Evolutionary conservation across 2,797 vertebrate genomes (phyloP).

Genomic region (Artibeus lituratus): DNA sequence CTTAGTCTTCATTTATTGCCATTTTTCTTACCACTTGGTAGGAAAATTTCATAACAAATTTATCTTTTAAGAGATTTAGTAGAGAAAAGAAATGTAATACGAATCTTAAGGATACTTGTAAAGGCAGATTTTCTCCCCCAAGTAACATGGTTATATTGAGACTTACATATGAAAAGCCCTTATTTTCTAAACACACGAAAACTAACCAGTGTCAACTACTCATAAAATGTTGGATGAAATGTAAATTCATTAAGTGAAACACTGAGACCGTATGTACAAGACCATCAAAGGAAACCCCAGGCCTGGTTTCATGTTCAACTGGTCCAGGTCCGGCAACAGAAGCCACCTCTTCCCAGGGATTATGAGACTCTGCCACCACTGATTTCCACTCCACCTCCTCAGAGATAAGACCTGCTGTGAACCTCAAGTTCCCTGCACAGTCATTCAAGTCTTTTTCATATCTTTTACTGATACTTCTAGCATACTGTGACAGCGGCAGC

Average conservation of each 20-base stretch:
- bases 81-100: not conserved
- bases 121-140: not conserved
- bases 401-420: slow-evolving; percentile 56
- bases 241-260: slow-evolving; percentile 22
- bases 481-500: slow-evolving; percentile 54
- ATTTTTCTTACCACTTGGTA: not conserved
- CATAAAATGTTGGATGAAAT: not conserved
- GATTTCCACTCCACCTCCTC: slow-evolving; percentile 27
- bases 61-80: not conserved
- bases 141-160: not conserved
- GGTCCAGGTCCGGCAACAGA: not conserved
- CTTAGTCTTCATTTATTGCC: not conserved
- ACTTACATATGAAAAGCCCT: not conserved
- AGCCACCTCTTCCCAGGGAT: not conserved
- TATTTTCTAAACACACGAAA: slow-evolving; percentile 18
- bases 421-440: slow-evolving; percentile 51
- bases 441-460: slow-evolving; percentile 64
- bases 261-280: too few relatives aligned
- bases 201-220: not conserved
- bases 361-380: slow-evolving; percentile 47
- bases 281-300: slow-evolving; percentile 40
- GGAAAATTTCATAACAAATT: not conserved
- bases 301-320: not conserved
- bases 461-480: slow-evolving; percentile 71
- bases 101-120: not conserved